These are phyloP conservation scores for Zhengitettix transpicula DNA, from an alignment of 2,888 invertebrate species.

Conservation along the genomic window DNA sequence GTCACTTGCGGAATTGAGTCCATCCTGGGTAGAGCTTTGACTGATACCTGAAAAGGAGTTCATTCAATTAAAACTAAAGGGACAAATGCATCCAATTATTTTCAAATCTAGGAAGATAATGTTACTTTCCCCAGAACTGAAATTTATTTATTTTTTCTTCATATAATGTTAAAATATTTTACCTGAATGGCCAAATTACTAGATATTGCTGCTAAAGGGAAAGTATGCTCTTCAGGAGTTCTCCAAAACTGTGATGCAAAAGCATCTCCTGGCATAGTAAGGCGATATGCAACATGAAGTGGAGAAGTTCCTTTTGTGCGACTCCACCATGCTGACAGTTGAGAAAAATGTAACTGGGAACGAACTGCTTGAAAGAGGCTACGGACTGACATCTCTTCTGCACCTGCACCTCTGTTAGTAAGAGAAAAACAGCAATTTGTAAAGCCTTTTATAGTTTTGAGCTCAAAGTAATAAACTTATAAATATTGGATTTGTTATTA, in stretches of 20 bases:
- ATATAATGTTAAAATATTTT: constrained; percentile 9
- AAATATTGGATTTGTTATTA: too few species aligned
- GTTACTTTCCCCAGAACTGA: too few species aligned
- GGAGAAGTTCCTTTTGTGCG: constrained; percentile 26
- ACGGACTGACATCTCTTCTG: constrained; percentile 28
- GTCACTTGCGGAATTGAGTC: constrained; percentile 48
- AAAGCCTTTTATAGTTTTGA: too few species aligned
- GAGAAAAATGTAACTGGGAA: constrained; percentile 91
- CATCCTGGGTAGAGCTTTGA: constrained; percentile 49
- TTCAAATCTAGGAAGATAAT: too few species aligned
- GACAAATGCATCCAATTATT: too few species aligned
- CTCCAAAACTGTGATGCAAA: constrained; percentile 33
- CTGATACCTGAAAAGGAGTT: constrained; percentile 25
- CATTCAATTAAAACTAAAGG: background rate
- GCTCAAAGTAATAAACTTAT: too few species aligned
- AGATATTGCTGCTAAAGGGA: constrained; percentile 52
- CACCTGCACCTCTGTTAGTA: too few species aligned
- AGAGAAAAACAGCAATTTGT: too few species aligned
- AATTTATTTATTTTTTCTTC: too few species aligned
- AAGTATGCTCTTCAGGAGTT: constrained; percentile 46
- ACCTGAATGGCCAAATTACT: constrained; percentile 42
- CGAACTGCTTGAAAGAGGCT: constrained; percentile 83
- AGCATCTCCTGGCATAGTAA: constrained; percentile 44
- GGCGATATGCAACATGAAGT: constrained; percentile 42
- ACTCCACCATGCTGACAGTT: constrained; percentile 81